A percentile compares a stretch with the other conserved stretches of the same genome.
These are phyloP conservation scores for Catalaphyllia jardinei DNA, from an alignment of 64 coral and sea anemone genomes.

Conservation along the genomic window DNA sequence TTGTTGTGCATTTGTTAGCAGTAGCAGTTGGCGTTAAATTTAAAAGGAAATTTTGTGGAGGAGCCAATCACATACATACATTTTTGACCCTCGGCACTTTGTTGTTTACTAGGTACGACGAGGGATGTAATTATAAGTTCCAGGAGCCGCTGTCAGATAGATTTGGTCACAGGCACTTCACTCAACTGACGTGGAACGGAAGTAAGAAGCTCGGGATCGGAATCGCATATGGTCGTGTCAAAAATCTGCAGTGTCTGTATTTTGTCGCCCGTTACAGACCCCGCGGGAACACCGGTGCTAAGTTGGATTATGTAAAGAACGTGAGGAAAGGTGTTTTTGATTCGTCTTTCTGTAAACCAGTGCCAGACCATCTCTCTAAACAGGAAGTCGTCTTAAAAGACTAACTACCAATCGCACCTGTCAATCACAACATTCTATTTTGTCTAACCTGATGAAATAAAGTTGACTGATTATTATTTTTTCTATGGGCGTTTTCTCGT, in stretches of 20 bases:
- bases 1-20: no score
- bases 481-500: no score
- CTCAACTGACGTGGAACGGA: constrained; percentile 79
- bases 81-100: background rate
- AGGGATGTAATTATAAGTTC: constrained; percentile 10
- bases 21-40: no score
- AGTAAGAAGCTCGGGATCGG: constrained; percentile 75
- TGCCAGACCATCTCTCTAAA: background rate
- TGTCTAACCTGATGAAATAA: no score
- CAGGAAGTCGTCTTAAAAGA: constrained; percentile 1
- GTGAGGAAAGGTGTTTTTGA: constrained; percentile 71
- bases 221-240: constrained; percentile 26
- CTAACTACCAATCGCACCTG: background rate
- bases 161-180: constrained; percentile 57
- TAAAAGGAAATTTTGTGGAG: background rate
- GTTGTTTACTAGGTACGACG: constrained; percentile 5
- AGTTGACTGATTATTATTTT: no score
- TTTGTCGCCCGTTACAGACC: constrained; percentile 72
- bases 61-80: background rate
- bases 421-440: no score
- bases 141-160: background rate
- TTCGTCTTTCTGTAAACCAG: constrained; percentile 57
- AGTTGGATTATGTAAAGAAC: constrained; percentile 27
- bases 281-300: constrained; percentile 59
- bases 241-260: constrained; percentile 72